Evolutionary conservation across 2,113 vertebrate genomes (phyloP), one percentile per base, ranked within the genome.

Genomic region (Labrus mixtus): DNA sequence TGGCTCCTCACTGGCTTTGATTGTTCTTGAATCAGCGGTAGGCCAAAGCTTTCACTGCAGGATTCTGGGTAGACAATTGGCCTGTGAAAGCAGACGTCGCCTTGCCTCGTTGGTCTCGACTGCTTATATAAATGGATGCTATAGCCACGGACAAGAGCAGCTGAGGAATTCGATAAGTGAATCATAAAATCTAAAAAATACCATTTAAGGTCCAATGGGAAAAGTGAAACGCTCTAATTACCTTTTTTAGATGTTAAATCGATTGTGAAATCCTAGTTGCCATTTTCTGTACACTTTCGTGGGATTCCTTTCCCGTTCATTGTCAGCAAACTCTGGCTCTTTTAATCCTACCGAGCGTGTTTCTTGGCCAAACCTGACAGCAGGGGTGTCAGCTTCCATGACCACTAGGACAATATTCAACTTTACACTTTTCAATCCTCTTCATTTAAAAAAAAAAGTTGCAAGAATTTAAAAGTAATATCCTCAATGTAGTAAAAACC

Each of bases 111-210:
- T 94, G 93, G 89, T 90, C 90, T 92, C 68, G 87, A 92, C 88
- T 83, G 73, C 78, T 91, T 81, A 85, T 89, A 91, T 94, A 94
- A 93, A 91, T 92, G 93, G 90, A 92, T 92, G 91, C 93, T 95
- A 87, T 92, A 94, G 94, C 87, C 86, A 90, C 93, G 86, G 77
- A 87, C 91, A 90, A 90, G 82, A 93, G 87, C 86, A 85, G 92
- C 91, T 76, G 81, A 95, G 91, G 92, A 96, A 96, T 96, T 95
- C 92, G 93, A 95, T 88, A 93, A 94, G 89, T 92, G 93, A 95
- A 96, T 95, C 82, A 93, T 93, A 95, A 95, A 95, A 94, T 94
- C 79, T 87, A 92, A 89, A 87, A 94, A 95, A 95, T 90, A 91
- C 79, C 68, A 90, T 83, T 73, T 90, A 84, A 89, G 88, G 82